Conservation (phyloP, 1,140 invertebrate species). For the Pseudomyrmex gracilis region DNA sequence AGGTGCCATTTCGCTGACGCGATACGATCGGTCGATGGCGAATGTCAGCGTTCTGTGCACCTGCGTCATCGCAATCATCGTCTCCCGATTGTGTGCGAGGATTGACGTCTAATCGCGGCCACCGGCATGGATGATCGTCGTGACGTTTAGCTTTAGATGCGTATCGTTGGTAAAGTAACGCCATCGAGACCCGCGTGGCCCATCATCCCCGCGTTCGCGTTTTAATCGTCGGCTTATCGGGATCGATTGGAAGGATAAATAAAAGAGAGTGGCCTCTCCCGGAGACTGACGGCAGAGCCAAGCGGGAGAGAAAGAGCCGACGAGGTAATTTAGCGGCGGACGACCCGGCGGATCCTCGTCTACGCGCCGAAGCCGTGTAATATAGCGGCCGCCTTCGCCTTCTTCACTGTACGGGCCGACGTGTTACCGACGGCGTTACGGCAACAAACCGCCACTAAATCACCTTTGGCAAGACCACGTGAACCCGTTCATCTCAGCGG, state of each 20-base stretch:
- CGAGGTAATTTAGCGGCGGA: slow-evolving; percentile 59
- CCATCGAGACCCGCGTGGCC: neutral
- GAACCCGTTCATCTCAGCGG: slow-evolving; percentile 72
- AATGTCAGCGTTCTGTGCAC: slow-evolving; percentile 31
- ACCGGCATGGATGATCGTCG: slow-evolving; percentile 9
- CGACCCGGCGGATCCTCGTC: slow-evolving; percentile 6
- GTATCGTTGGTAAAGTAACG: slow-evolving; percentile 7
- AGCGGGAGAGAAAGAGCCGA: neutral
- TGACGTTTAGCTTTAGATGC: slow-evolving; percentile 9
- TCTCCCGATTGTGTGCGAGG: slow-evolving; percentile 5
- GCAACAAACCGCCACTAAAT: slow-evolving; percentile 82
- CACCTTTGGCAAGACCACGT: slow-evolving; percentile 77
- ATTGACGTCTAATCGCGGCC: slow-evolving; percentile 47
- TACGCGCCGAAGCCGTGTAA: slow-evolving; percentile 49
- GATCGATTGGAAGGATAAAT: slow-evolving; percentile 42
- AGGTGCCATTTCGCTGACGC: neutral
- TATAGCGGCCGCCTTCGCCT: slow-evolving; percentile 41
- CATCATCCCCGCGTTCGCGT: slow-evolving; percentile 7
- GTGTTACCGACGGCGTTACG: slow-evolving; percentile 65
- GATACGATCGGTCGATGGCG: slow-evolving; percentile 26
- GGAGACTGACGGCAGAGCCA: neutral
- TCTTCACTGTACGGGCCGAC: slow-evolving; percentile 44
- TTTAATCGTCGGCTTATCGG: slow-evolving; percentile 49
- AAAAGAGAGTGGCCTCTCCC: slow-evolving; percentile 10
- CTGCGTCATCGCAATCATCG: slow-evolving; percentile 40